phyloP scores from a whole-genome alignment of 2,113 vertebrate genomes.

The Tragelaphus scriptus region DNA sequence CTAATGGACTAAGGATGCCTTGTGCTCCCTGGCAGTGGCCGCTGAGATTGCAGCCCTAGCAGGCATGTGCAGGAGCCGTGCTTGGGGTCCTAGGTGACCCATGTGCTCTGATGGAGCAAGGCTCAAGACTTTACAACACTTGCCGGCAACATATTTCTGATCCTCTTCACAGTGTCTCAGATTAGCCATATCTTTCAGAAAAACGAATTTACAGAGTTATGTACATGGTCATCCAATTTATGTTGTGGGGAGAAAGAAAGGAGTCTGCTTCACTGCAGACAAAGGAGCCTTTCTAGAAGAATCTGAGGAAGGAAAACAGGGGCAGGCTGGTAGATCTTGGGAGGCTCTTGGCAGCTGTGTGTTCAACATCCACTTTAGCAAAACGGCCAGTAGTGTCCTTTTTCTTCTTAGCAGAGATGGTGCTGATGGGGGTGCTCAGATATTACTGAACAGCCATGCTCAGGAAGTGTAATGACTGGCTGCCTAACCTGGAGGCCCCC shows the following conservation, averaged over 20 bases:
- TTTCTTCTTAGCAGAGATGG: not conserved
- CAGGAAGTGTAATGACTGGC: rapidly evolving
- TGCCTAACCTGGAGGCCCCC: not conserved
- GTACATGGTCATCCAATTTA: not conserved
- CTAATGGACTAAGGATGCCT: not conserved
- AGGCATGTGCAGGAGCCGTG: not conserved
- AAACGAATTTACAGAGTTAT: not conserved
- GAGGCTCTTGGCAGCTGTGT: not conserved
- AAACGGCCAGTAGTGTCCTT: not conserved
- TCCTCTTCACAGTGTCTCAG: not conserved
- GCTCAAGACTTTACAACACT: not conserved
- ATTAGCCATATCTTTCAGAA: not conserved
- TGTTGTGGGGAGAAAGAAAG: not conserved
- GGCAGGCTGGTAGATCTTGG: not conserved
- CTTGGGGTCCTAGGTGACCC: not conserved
- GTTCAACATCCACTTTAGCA: not conserved
- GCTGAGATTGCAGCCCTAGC: not conserved
- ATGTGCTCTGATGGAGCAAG: not conserved
- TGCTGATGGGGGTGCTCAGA: not conserved
- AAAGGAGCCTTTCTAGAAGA: not conserved
- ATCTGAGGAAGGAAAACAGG: not conserved
- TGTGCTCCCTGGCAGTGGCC: not conserved
- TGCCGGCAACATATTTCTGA: not conserved
- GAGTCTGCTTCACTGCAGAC: not conserved
- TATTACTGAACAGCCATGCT: rapidly evolving